Conservation (phyloP, 2,888 invertebrate species). For the Drosophila hamatofila region DNA sequence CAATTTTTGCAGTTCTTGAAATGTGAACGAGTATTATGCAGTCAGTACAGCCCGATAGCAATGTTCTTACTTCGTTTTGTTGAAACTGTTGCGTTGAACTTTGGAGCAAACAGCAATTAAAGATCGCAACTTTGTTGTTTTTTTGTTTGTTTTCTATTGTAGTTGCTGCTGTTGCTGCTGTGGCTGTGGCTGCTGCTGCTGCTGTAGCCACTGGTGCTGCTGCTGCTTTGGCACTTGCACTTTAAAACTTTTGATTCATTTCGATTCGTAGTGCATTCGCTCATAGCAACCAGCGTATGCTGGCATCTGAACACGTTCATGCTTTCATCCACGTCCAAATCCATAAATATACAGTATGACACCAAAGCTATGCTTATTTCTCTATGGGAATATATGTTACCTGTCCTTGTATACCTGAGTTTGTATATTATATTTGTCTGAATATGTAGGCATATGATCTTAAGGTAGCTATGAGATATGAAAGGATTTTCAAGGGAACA, state of each 20-base stretch:
- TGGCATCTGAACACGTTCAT: slow-evolving; percentile 10
- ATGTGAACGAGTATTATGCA: not conserved
- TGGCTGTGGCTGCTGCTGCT: not conserved
- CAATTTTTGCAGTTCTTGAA: not conserved
- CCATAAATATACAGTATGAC: slow-evolving; percentile 17
- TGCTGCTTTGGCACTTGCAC: slow-evolving; percentile 10
- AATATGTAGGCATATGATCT: not conserved
- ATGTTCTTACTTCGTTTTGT: not conserved
- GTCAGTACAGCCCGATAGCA: not conserved
- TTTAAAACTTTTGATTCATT: slow-evolving; percentile 51
- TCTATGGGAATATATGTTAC: not conserved
- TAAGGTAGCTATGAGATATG: too few species aligned
- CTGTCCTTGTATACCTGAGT: too few species aligned
- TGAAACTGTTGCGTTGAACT: slow-evolving; percentile 44
- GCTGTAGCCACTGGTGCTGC: not conserved
- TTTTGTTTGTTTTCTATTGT: not conserved
- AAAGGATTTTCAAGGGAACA: not conserved
- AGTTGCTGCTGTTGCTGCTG: not conserved
- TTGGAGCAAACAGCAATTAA: slow-evolving; percentile 50
- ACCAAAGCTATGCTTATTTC: not conserved
- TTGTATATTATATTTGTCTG: not conserved
- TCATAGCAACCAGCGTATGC: slow-evolving; percentile 9
- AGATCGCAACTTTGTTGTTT: slow-evolving; percentile 31
- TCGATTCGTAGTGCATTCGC: slow-evolving; percentile 36
- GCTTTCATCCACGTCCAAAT: not conserved